Evolutionary conservation across 2,888 invertebrate genomes (phyloP).

Genomic region (Vesta saturnalis): DNA sequence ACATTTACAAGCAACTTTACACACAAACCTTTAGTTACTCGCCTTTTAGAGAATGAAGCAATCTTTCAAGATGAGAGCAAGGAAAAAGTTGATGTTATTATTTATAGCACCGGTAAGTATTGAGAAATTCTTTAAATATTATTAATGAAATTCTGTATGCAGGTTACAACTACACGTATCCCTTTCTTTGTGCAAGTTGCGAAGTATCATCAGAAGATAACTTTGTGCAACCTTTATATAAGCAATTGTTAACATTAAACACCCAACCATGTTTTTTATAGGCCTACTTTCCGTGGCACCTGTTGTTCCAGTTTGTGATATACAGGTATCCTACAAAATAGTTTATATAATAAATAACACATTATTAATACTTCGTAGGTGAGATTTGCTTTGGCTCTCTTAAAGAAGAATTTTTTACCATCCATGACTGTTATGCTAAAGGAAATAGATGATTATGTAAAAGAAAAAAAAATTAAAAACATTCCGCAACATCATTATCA

Average conservation of each 20-base stretch:
- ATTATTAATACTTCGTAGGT: neutral
- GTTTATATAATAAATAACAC: neutral
- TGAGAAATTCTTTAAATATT: neutral
- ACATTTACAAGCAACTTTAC: conserved; percentile 63
- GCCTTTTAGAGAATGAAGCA: conserved; percentile 64
- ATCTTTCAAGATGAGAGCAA: conserved; percentile 69
- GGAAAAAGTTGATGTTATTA: conserved; percentile 71
- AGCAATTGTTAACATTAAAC: conserved; percentile 85
- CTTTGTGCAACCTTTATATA: conserved; percentile 85
- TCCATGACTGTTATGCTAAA: neutral
- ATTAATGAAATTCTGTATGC: neutral
- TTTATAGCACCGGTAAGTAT: conserved; percentile 75
- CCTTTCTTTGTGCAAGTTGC: conserved; percentile 69
- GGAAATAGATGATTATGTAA: neutral
- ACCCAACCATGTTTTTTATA: conserved; percentile 83
- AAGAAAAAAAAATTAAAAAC: neutral
- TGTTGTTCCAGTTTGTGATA: conserved; percentile 87
- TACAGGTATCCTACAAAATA: conserved; percentile 71
- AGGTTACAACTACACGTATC: conserved; percentile 64
- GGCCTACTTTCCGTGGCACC: conserved; percentile 86
- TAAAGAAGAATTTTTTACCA: neutral
- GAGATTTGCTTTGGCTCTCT: neutral
- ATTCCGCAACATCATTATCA: neutral
- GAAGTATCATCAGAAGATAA: conserved; percentile 77
- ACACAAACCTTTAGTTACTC: conserved; percentile 66